These are phyloP conservation scores for Andinoacara biseriatus DNA, from an alignment of 2,113 vertebrate species.

Conservation along the genomic window DNA sequence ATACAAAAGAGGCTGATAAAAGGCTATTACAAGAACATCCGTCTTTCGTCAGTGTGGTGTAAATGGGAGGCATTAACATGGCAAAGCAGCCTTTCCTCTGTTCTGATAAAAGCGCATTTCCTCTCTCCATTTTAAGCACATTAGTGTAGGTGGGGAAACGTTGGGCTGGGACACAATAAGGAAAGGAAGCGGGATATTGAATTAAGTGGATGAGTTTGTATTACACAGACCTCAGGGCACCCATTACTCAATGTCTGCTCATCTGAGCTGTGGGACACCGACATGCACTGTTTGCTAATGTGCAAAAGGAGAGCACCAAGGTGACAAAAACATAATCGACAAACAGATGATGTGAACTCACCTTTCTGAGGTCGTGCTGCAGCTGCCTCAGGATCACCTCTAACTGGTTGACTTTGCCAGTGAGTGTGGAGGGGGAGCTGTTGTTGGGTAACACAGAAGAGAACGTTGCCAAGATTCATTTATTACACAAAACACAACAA, in stretches of 20 bases:
- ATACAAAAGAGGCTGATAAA: conserved; percentile 50
- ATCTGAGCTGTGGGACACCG: conserved; percentile 29
- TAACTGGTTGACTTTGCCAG: conserved; percentile 97
- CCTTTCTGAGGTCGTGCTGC: conserved; percentile 94
- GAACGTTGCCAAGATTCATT: neutral
- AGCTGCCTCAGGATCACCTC: conserved; percentile 94
- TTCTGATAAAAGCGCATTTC: conserved; percentile 58
- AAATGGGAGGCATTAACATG: conserved; percentile 62
- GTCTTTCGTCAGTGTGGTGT: conserved; percentile 39
- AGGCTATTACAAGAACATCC: conserved; percentile 61
- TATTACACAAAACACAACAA: neutral
- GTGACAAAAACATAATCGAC: neutral
- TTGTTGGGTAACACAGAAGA: conserved; percentile 43
- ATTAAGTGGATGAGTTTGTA: conserved; percentile 67
- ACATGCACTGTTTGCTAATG: conserved; percentile 16
- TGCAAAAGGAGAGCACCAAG: neutral
- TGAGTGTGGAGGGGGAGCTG: conserved; percentile 86
- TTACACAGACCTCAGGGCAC: conserved; percentile 49
- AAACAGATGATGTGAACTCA: conserved; percentile 45
- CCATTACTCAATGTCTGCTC: conserved; percentile 52
- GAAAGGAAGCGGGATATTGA: conserved; percentile 74
- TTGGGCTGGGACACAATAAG: conserved; percentile 58
- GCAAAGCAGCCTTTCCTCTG: conserved; percentile 48
- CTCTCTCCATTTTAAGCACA: conserved; percentile 57
- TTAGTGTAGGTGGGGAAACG: conserved; percentile 56